Percentiles rank a stretch among this genome's conserved stretches.
Evolutionary conservation across 2,113 vertebrate genomes (phyloP).

Genomic region (Bufo gargarizans): DNA sequence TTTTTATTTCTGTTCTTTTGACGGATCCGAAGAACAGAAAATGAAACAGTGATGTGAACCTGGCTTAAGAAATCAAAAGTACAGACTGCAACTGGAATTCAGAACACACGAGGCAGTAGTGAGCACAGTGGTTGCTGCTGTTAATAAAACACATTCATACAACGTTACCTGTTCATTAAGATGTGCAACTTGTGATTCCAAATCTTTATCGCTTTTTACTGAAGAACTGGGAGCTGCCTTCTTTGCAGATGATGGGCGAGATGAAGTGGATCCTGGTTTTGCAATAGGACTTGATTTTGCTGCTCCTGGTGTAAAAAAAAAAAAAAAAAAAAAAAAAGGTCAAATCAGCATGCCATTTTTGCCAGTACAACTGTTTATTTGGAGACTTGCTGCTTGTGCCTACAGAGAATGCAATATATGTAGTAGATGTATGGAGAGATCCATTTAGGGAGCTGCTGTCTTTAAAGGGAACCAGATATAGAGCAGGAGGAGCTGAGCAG

Average conservation of each 20-base stretch:
- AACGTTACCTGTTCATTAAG: constrained; percentile 91
- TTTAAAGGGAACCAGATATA: background rate
- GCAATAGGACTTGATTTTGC: constrained; percentile 88
- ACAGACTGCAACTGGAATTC: no score
- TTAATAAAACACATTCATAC: background rate
- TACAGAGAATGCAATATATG: no score
- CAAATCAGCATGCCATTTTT: background rate
- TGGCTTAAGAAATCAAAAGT: no score
- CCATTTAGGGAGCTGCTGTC: background rate
- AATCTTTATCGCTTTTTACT: constrained; percentile 94
- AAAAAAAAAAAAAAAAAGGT: no score
- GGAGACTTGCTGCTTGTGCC: background rate
- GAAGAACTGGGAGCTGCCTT: constrained; percentile 81
- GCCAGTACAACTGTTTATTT: background rate
- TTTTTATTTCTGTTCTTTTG: no score
- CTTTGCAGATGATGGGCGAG: constrained; percentile 97
- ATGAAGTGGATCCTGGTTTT: constrained; percentile 90
- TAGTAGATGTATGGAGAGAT: background rate
- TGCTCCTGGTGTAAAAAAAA: constrained; percentile 77
- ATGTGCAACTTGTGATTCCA: constrained; percentile 95
- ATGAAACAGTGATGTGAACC: no score
- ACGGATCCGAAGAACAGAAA: no score
- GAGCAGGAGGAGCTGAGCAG: no score
- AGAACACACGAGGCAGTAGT: no score
- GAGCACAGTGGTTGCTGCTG: no score